Evolutionary conservation across 2,113 vertebrate species (phyloP).

Genomic region (Rattus rattus): DNA sequence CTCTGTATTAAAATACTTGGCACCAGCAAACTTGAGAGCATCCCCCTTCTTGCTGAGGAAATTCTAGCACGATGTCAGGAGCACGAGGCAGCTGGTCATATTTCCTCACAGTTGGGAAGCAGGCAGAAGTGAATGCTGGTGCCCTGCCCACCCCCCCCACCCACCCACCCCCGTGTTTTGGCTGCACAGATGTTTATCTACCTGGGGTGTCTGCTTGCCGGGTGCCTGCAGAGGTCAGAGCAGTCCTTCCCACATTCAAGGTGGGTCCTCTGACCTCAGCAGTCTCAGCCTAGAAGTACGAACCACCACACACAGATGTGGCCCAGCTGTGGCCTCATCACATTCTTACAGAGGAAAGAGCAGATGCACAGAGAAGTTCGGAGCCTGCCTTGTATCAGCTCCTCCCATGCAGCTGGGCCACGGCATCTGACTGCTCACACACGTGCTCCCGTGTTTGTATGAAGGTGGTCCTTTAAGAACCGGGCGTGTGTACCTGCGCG

Average conservation of each 20-base stretch:
- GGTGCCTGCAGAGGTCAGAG: not conserved
- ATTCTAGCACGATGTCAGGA: too few relatives aligned
- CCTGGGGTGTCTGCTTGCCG: not conserved
- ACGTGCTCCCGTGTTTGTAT: not conserved
- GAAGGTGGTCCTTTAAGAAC: not conserved
- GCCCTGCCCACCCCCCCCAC: accelerated
- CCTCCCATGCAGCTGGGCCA: accelerated
- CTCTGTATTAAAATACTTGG: not conserved
- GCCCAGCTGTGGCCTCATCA: not conserved
- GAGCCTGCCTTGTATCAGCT: not conserved
- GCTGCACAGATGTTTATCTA: not conserved
- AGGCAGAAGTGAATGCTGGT: not conserved
- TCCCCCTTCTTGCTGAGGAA: not conserved
- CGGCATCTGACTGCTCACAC: accelerated
- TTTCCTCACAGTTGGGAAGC: not conserved
- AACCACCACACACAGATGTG: not conserved
- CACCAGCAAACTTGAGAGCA: not conserved
- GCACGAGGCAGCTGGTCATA: too few relatives aligned
- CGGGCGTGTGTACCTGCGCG: not conserved
- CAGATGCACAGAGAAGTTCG: not conserved
- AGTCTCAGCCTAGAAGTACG: not conserved
- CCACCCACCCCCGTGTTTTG: accelerated
- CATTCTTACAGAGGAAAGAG: not conserved
- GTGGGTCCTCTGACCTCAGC: not conserved
- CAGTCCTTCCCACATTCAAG: not conserved